These are phyloP conservation scores for Raphicerus campestris DNA, from an alignment of 2,113 vertebrate species.

Conservation along the genomic window DNA sequence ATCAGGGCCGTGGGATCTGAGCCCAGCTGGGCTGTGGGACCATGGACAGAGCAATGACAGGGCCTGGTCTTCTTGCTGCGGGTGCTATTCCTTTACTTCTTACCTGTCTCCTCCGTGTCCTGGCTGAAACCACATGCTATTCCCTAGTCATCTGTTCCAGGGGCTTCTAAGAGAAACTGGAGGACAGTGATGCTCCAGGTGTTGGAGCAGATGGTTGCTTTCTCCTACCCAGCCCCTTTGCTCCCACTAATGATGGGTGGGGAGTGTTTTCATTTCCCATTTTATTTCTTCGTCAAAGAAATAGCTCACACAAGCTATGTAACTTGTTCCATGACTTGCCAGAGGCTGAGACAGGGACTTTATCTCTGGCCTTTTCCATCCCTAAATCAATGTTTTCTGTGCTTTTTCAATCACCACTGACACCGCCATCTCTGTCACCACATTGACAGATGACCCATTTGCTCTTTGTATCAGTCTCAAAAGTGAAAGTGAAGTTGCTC, in stretches of 20 bases:
- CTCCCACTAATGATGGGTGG: neutral
- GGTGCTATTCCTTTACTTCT: neutral
- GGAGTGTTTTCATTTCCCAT: neutral
- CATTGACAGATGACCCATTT: too few species aligned
- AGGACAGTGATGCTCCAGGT: neutral
- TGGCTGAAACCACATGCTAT: neutral
- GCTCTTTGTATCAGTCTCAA: neutral
- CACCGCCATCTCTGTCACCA: neutral
- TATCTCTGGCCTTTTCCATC: neutral
- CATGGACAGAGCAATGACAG: neutral
- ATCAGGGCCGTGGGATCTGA: neutral
- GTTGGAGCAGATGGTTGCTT: neutral
- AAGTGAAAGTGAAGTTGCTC: neutral
- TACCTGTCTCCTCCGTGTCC: neutral
- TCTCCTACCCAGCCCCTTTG: neutral
- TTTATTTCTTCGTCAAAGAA: neutral
- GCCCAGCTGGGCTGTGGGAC: neutral
- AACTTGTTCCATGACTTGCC: neutral
- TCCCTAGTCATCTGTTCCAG: neutral
- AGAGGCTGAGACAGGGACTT: neutral
- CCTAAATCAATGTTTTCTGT: neutral
- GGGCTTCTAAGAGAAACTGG: neutral
- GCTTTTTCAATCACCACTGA: neutral
- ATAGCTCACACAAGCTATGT: neutral
- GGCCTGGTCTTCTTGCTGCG: rapidly evolving